Evolutionary conservation across 2,888 invertebrate species (phyloP), one percentile per base, ranked within the genome.

Genomic region (Pycnomerus fuliginosus): DNA sequence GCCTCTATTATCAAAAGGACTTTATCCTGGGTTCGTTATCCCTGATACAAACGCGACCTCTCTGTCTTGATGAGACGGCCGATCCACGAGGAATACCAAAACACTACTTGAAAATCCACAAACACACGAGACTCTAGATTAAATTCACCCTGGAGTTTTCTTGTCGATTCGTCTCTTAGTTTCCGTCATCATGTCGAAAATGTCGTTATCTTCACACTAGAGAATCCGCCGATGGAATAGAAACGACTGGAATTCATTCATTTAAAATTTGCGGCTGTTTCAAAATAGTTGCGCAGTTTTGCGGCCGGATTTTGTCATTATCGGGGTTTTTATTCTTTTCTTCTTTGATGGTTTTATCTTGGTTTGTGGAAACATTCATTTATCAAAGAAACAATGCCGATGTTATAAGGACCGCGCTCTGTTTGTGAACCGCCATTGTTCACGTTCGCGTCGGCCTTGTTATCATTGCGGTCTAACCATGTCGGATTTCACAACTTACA

Each of bases 91-190:
- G 71, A 71, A 71, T 71, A 71, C 70, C 67, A 67, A 70, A 70
- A 70, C 67, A 69, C 70, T 69, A 70, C 70, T 71, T 70, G 69
- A 68, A 67, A 71, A 71, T 70, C 71, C 68, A 67, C 68, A 68
- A 69, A 71, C 69, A 69, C 65, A 58, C 65, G 59, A 61, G 57
- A 50, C 60, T 60, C 65, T 61, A 68, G 69, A 70, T 70, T 70
- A 70, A 70, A 70, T 70, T 70, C 68, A 61, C 67, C 67, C 69
- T 62, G 57, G 65, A 64, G 64, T 69, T 65, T 66, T 65, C 64
- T 60, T 68, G 68, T 68, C 70, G 69, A 70, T 68, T 67, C 69
- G 69, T 68, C 70, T 68, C 63, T 66, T 67, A 67, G 67, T 66
- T 66, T 65, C 61, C 63, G 67, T 69, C 68, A 62, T 67, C 67